Evolutionary conservation across 1,140 invertebrate species (phyloP).

Genomic region (Plectrocnemia conspersa): DNA sequence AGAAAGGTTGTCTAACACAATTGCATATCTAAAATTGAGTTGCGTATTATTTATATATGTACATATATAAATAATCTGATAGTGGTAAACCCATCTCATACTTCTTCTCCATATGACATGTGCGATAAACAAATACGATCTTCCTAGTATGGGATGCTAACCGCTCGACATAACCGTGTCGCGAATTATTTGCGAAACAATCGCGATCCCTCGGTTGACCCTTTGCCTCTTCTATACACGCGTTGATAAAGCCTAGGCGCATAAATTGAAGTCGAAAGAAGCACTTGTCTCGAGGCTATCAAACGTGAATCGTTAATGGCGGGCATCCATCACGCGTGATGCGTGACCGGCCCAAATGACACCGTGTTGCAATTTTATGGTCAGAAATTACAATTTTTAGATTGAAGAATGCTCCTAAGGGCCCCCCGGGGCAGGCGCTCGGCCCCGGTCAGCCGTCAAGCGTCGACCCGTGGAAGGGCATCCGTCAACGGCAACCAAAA

Average conservation of each 20-base stretch:
- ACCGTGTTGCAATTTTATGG: constrained; percentile 35
- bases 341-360: constrained; percentile 32
- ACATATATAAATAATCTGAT: no score
- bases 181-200: no score
- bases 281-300: constrained; percentile 2
- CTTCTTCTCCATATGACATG: no score
- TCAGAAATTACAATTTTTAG: constrained; percentile 30
- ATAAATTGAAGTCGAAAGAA: not conserved
- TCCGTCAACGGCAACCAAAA: constrained; percentile 10
- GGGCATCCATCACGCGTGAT: constrained; percentile 25
- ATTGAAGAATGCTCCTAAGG: constrained; percentile 23
- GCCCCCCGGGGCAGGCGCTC: constrained; percentile 11
- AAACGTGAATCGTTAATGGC: constrained; percentile 22
- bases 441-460: not conserved
- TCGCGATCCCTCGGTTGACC: no score
- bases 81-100: no score
- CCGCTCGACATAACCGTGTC: no score
- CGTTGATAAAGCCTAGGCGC: not conserved
- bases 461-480: constrained; percentile 1
- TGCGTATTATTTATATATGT: no score
- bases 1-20: no score
- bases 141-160: no score
- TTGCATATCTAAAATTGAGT: no score
- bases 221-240: no score
- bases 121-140: no score